phyloP scores from a whole-genome alignment of 2,797 vertebrate species.

The Gallinago stenura region DNA sequence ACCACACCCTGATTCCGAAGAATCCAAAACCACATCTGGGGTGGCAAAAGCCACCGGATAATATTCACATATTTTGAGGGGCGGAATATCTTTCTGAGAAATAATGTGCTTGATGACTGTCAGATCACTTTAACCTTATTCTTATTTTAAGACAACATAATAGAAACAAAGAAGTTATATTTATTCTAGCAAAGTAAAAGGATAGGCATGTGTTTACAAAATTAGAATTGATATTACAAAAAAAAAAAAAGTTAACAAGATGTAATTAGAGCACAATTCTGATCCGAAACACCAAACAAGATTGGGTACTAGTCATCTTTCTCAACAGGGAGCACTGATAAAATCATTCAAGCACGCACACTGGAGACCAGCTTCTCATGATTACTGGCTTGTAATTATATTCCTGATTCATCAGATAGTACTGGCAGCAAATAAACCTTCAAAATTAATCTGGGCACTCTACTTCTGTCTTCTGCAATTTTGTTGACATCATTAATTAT shows the following conservation, averaged over 20 bases:
- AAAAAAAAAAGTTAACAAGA: background rate
- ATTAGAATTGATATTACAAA: background rate
- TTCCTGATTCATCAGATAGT: background rate
- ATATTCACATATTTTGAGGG: rapidly evolving
- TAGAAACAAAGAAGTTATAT: background rate
- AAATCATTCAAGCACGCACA: rapidly evolving
- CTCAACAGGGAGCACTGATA: background rate
- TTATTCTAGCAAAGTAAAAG: background rate
- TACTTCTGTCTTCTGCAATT: background rate
- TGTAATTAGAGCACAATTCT: background rate
- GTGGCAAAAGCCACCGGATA: background rate
- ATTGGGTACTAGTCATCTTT: background rate
- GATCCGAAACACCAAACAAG: background rate
- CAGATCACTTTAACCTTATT: rapidly evolving
- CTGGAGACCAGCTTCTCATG: background rate
- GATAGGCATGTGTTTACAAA: background rate
- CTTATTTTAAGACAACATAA: background rate
- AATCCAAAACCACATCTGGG: background rate
- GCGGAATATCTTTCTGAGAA: background rate
- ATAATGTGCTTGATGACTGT: background rate
- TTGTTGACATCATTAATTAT: background rate
- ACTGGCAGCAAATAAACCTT: background rate
- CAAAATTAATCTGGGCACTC: background rate
- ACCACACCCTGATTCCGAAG: background rate
- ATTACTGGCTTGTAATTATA: background rate